Percentiles rank a stretch among this genome's conserved stretches.
These are phyloP conservation scores for Cichladusa arquata DNA, from an alignment of 2,113 vertebrate species.

Conservation along the genomic window DNA sequence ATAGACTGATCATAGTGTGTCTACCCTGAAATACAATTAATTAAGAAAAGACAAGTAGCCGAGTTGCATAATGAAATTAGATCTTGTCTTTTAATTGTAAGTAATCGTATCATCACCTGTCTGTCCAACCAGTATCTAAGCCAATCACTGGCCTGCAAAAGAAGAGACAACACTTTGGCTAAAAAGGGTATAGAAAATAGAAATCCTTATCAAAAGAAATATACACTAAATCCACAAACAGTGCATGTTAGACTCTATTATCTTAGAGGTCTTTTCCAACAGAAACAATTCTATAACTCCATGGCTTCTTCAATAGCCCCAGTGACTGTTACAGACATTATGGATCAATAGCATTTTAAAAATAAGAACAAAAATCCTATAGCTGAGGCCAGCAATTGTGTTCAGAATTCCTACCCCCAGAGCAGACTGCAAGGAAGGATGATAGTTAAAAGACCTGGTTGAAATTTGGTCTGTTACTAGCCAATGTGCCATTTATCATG, in stretches of 20 bases:
- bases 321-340: neutral
- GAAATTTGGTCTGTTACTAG: neutral
- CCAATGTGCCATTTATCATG: neutral
- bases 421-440: neutral
- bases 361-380: neutral
- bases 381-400: neutral
- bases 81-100: slow-evolving; percentile 36
- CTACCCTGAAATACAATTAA: slow-evolving; percentile 44
- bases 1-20: slow-evolving; percentile 13
- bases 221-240: neutral
- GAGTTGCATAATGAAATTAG: slow-evolving; percentile 12
- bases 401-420: neutral
- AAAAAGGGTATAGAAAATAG: neutral
- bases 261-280: neutral
- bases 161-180: neutral
- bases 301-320: neutral
- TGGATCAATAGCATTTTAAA: neutral
- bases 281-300: neutral
- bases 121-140: neutral
- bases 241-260: neutral
- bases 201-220: neutral
- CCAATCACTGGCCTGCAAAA: neutral
- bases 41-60: slow-evolving; percentile 39
- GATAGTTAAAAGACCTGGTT: neutral
- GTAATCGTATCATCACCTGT: neutral